Conservation (phyloP, 2,888 invertebrate species). For the Molorchus minor region DNA sequence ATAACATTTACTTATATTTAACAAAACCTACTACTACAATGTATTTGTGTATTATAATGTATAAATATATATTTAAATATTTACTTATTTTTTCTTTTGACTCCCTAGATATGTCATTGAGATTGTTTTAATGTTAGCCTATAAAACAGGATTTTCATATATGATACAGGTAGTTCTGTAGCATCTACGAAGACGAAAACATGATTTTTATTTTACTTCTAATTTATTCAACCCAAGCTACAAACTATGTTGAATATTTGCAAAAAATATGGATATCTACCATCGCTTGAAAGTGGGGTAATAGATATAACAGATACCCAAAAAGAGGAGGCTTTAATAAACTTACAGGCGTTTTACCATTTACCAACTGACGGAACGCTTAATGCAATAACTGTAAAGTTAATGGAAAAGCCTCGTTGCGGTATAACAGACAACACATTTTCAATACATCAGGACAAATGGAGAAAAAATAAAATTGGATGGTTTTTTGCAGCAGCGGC, state of each 20-base stretch:
- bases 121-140: neutral
- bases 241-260: too few species aligned
- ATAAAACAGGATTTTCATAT: neutral
- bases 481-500: neutral
- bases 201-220: neutral
- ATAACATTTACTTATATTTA: too few species aligned
- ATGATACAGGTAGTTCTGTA: neutral
- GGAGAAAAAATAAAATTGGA: neutral
- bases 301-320: neutral
- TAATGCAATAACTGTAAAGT: neutral
- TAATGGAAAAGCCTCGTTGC: neutral
- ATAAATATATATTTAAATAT: neutral
- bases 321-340: neutral
- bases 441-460: neutral
- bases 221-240: neutral
- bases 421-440: neutral
- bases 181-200: neutral
- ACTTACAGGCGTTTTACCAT: neutral
- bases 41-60: too few species aligned
- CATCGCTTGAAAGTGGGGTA: neutral
- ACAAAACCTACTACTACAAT: too few species aligned
- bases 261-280: neutral
- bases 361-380: neutral
- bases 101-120: too few species aligned
- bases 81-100: neutral